Evolutionary conservation across 2,888 invertebrate genomes (phyloP), one percentile per base, ranked within the genome.

Genomic region (Cerastis rubricosa): DNA sequence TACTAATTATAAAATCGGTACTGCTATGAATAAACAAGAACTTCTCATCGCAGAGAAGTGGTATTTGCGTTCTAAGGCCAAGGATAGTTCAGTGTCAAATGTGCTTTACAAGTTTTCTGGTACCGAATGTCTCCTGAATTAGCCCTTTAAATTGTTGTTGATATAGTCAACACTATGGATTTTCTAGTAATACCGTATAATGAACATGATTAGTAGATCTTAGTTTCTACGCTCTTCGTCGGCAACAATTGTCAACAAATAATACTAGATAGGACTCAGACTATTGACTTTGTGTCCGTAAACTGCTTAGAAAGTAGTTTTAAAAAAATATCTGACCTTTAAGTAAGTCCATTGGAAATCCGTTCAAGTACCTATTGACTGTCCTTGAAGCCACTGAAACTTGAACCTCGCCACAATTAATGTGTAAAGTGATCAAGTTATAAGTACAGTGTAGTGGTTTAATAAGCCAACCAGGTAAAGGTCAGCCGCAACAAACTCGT

Each of bases 381-480:
- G 57, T 79, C 54, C 57, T 71, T 57, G 19, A 35, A n/a, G 57
- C 63, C 9, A 43, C 35, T 47, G 43, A 40, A 57, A 76, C 61
- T 45, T 43, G 47, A 65, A 49, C 43, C 14, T 63, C 49, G 57
- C 14, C 25, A 29, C 22, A 49, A 64, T 69, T 29, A 54, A 77
- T 68, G 25, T n/a, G 43, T 49, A 76, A 54, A 64, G n/a, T 35
- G 57, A 49, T 79, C 47, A 49, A 47, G 47, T 71, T 57, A 57
- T 63, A 29, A 54, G 4, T 78, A 47, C n/a, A 70, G 47, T 29
- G 65, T 49, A 64, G 54, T 73, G 67, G 43, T 49, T 67, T 74
- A 64, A 51, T 78, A 54, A 76, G 45, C 57, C n/a, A 43, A 51
- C 57, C 63, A 54, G 61, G 54, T 68, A 74, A 80, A 80, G 81